These are phyloP conservation scores for Rhincodon typus DNA, from an alignment of 2,797 vertebrate species.

Conservation along the genomic window DNA sequence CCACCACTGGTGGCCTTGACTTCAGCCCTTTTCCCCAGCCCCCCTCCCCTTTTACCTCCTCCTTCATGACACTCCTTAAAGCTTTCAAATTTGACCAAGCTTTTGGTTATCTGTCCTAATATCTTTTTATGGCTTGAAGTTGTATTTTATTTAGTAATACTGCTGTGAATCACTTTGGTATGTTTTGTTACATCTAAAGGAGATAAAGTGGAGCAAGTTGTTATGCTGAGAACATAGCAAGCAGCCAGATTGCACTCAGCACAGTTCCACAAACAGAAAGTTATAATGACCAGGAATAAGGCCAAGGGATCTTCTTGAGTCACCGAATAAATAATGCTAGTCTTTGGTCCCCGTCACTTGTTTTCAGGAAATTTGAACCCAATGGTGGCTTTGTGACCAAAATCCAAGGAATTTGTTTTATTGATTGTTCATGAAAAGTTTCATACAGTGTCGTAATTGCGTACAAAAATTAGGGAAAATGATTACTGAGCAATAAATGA, in stretches of 20 bases:
- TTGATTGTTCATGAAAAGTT: not conserved
- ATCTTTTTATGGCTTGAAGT: no score
- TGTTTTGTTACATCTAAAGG: no score
- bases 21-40: no score
- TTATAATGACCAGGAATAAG: not conserved
- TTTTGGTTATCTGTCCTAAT: no score
- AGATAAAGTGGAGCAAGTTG: not conserved
- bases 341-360: not conserved
- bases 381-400: not conserved
- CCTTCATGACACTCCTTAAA: no score
- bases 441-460: not conserved
- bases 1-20: no score
- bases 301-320: not conserved
- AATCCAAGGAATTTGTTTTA: not conserved
- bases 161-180: no score
- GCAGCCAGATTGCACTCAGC: no score
- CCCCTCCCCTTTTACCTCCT: no score
- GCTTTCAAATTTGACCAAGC: no score
- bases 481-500: not conserved
- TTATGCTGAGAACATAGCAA: not conserved
- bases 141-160: no score
- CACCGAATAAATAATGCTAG: not conserved
- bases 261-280: not conserved
- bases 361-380: not conserved
- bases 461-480: not conserved